Conservation (phyloP, 2,797 vertebrate genomes). For the Myotis planiceps region DNA sequence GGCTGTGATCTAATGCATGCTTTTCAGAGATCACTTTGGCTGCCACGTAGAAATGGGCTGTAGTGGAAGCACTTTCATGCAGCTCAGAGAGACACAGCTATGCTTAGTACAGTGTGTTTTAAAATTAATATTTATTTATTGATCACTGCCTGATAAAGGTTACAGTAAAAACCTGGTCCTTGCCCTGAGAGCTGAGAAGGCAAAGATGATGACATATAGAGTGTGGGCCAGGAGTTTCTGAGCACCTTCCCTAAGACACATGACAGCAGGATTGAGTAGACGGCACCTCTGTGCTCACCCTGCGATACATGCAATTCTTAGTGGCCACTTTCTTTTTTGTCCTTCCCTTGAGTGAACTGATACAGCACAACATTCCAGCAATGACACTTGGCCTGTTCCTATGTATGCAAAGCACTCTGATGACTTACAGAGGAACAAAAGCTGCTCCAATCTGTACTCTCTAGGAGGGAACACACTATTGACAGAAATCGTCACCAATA, state of each 20-base stretch:
- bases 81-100: not conserved
- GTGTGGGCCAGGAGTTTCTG: not conserved
- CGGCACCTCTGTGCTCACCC: rapidly evolving
- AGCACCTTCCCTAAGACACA: not conserved
- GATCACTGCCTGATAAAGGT: not conserved
- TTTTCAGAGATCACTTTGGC: not conserved
- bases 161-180: conserved; percentile 5
- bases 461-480: not conserved
- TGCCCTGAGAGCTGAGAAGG: not conserved
- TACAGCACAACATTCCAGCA: not conserved
- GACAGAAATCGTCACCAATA: not conserved
- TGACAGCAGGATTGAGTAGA: not conserved
- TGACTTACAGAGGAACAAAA: not conserved
- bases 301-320: not conserved
- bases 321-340: not conserved
- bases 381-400: not conserved
- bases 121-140: conserved; percentile 7
- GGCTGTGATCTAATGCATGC: not conserved
- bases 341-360: not conserved
- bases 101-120: not conserved
- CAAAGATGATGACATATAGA: not conserved
- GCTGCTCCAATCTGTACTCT: not conserved
- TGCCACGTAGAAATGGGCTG: not conserved
- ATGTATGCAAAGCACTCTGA: not conserved
- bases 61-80: not conserved